phyloP scores from a whole-genome alignment of 2,797 vertebrate species.

The Knipowitschia caucasica region DNA sequence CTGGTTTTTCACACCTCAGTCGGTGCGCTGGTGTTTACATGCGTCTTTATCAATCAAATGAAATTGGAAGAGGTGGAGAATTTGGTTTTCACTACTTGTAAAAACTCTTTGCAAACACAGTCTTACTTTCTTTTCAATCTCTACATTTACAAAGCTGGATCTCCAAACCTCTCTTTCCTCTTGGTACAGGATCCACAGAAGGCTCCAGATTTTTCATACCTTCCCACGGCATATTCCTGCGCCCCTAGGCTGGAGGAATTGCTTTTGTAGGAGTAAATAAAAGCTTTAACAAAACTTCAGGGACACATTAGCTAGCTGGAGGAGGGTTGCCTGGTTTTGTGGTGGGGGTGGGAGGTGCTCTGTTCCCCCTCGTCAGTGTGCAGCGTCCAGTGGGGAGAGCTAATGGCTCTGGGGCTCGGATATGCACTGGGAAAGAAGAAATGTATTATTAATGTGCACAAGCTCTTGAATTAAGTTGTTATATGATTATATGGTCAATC shows the following conservation, averaged over 20 bases:
- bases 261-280: slow-evolving; percentile 80
- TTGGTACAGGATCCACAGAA: slow-evolving; percentile 60
- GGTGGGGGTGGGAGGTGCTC: slow-evolving; percentile 44
- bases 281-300: slow-evolving; percentile 83
- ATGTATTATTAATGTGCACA: no score
- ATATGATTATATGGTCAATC: not conserved
- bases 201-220: slow-evolving; percentile 68
- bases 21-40: no score
- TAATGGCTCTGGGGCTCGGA: slow-evolving; percentile 72
- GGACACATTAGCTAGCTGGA: slow-evolving; percentile 77
- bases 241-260: slow-evolving; percentile 65
- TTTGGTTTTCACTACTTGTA: no score
- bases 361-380: slow-evolving; percentile 50
- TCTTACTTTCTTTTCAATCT: not conserved
- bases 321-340: slow-evolving; percentile 38
- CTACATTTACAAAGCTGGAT: slow-evolving; percentile 26
- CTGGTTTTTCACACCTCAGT: no score
- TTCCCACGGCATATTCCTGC: slow-evolving; percentile 47
- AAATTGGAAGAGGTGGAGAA: no score
- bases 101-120: no score
- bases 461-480: not conserved
- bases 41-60: no score
- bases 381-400: slow-evolving; percentile 48
- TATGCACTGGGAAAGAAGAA: slow-evolving; percentile 23
- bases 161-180: slow-evolving; percentile 39